These are phyloP conservation scores for Tipula confusa DNA, from an alignment of 2,888 invertebrate genomes.

Conservation along the genomic window DNA sequence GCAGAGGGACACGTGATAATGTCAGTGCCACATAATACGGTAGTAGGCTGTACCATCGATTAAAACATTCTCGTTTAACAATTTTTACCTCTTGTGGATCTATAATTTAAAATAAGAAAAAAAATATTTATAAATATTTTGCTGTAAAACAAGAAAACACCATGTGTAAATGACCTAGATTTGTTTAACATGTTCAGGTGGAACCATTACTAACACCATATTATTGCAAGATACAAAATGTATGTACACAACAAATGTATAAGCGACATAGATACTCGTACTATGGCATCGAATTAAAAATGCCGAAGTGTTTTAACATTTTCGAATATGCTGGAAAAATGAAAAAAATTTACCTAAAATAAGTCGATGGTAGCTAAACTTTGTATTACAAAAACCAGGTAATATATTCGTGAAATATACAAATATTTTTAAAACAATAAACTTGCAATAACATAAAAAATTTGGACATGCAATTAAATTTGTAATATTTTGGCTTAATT, in stretches of 20 bases:
- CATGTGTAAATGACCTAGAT: too few relatives aligned
- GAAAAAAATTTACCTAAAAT: background rate
- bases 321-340: too few relatives aligned
- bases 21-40: constrained; percentile 63
- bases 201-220: too few relatives aligned
- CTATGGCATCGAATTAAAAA: too few relatives aligned
- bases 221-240: too few relatives aligned
- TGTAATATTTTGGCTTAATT: too few relatives aligned
- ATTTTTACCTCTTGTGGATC: constrained; percentile 65
- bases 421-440: background rate
- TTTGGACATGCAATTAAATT: background rate
- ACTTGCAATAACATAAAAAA: background rate
- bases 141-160: too few relatives aligned
- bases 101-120: constrained; percentile 41
- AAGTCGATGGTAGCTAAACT: background rate
- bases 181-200: too few relatives aligned
- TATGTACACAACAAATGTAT: too few relatives aligned
- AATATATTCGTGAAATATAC: background rate
- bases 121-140: too few relatives aligned
- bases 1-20: constrained; percentile 58
- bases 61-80: constrained; percentile 65
- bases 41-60: constrained; percentile 62
- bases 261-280: too few relatives aligned
- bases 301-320: too few relatives aligned
- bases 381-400: background rate